phyloP scores from a whole-genome alignment of 1,140 invertebrate species.

The Drosophila orena region DNA sequence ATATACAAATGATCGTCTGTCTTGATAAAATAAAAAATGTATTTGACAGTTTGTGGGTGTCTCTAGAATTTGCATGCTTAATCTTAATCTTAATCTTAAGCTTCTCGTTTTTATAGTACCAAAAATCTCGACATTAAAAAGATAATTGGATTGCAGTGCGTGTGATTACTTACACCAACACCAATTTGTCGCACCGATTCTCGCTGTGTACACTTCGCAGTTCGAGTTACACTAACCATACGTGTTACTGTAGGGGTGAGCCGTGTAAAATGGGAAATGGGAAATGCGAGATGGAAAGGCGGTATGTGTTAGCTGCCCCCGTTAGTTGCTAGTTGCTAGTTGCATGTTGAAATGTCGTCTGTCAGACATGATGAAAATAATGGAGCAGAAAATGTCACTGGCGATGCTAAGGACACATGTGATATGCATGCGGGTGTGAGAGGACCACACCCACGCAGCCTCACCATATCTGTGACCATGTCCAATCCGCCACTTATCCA shows the following conservation, averaged over 20 bases:
- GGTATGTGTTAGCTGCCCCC: slow-evolving; percentile 47
- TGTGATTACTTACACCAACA: no score
- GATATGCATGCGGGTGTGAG: slow-evolving; percentile 31
- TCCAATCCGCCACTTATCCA: not conserved
- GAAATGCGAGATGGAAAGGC: slow-evolving; percentile 12
- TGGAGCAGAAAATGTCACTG: slow-evolving; percentile 83
- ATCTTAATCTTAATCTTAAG: no score
- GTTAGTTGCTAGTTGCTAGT: slow-evolving; percentile 56
- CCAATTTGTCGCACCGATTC: not conserved
- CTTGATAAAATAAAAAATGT: no score
- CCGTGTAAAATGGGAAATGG: slow-evolving; percentile 25
- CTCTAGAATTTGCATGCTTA: no score
- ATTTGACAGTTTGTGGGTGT: no score
- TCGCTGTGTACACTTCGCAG: slow-evolving; percentile 16
- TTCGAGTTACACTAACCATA: slow-evolving; percentile 55
- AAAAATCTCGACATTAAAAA: no score
- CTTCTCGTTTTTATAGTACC: no score
- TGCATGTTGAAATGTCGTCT: slow-evolving; percentile 82
- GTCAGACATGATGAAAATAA: slow-evolving; percentile 83
- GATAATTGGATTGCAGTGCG: no score
- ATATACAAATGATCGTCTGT: no score
- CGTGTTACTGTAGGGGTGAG: slow-evolving; percentile 35
- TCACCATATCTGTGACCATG: slow-evolving; percentile 30
- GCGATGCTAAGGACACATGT: slow-evolving; percentile 61
- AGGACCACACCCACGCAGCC: slow-evolving; percentile 23